Evolutionary conservation across 2,888 invertebrate species (phyloP).

Genomic region (Temnothorax ravouxi): DNA sequence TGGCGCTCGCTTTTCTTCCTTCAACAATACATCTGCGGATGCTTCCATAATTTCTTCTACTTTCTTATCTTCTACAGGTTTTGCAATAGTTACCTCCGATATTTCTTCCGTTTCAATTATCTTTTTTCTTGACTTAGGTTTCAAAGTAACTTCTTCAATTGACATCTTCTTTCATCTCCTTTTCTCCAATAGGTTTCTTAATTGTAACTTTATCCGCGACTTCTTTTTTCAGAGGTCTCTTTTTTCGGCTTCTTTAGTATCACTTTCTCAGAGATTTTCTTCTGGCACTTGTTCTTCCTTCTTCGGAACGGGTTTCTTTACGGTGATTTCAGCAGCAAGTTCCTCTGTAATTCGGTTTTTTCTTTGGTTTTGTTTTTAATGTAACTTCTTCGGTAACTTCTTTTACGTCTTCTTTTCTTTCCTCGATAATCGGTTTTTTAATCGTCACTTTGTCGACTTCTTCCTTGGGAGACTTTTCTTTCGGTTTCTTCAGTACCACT

Average conservation of each 20-base stretch:
- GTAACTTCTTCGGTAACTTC: conserved; percentile 69
- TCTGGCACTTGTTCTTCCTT: conserved; percentile 79
- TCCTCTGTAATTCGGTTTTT: conserved; percentile 71
- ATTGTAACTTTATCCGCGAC: conserved; percentile 66
- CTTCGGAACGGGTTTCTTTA: conserved; percentile 80
- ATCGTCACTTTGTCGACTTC: conserved; percentile 68
- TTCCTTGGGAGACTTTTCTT: conserved; percentile 76
- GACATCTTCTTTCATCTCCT: conserved; percentile 75
- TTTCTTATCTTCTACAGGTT: conserved; percentile 71
- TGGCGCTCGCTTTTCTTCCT: conserved; percentile 83
- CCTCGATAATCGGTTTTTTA: conserved; percentile 63
- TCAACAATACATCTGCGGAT: conserved; percentile 76
- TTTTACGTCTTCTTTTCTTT: conserved; percentile 75
- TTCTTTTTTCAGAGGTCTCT: conserved; percentile 76
- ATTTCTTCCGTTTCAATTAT: conserved; percentile 82
- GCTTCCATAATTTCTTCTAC: conserved; percentile 78
- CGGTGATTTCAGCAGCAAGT: conserved; percentile 55
- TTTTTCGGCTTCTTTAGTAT: conserved; percentile 76
- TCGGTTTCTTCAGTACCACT: conserved; percentile 75
- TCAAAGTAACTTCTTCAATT: conserved; percentile 73
- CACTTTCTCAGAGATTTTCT: conserved; percentile 78
- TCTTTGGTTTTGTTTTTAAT: not conserved
- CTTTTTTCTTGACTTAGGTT: conserved; percentile 75
- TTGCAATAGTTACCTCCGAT: conserved; percentile 10
- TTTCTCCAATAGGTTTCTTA: conserved; percentile 70